Base-by-base conservation (phyloP, 2,797 vertebrate genomes). In the Coilia nasus region DNA sequence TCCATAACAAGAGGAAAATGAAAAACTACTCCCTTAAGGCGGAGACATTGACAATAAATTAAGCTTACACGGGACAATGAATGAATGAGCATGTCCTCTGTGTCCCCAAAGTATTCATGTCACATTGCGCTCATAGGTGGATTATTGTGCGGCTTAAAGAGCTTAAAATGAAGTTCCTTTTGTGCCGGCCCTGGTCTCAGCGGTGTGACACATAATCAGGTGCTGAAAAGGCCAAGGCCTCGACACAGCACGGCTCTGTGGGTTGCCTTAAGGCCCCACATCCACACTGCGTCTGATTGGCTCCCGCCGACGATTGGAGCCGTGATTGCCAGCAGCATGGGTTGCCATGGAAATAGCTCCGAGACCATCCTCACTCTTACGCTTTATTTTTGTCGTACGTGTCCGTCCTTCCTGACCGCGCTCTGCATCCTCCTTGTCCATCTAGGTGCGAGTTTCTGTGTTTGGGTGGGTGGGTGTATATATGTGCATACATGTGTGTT, bases 261-360 rank as follows among this genome's bases (percentile, higher is more conserved):
- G 91, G 90, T 93, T 83, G 89, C 90, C 90, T 93, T 91, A 93
- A 94, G 94, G 92, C 93, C 93, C 92, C 91, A 92, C 84, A 83
- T 92, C 90, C 87, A 88, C 92, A 91, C 90, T 93, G 91, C 90
- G 90, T 90, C 90, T 94, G 90, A 94, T 93, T 92, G 90, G 91
- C 92, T 93, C 67, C 91, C 91, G 93, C 91, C 92, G 91, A 94
- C 91, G 89, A 89, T 89, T 87, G 87, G 85, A 54, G 86, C 90
- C 84, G 90, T 93, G 90, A 94, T 93, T 94, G 93, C 91, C 93
- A 90, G 88, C 92, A 87, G 91, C 91, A 87, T 89, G 90, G 83
- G 95, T 96, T 96, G 90, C 95, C 93, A 96, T 96, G 95, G 95
- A 92, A 93, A 95, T 94, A 91, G 90, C 91, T 91, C 92, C 90